Percentiles rank a stretch among this genome's conserved stretches.
These are phyloP conservation scores for Drosophila lutescens DNA, from an alignment of 2,888 invertebrate species.

Conservation along the genomic window DNA sequence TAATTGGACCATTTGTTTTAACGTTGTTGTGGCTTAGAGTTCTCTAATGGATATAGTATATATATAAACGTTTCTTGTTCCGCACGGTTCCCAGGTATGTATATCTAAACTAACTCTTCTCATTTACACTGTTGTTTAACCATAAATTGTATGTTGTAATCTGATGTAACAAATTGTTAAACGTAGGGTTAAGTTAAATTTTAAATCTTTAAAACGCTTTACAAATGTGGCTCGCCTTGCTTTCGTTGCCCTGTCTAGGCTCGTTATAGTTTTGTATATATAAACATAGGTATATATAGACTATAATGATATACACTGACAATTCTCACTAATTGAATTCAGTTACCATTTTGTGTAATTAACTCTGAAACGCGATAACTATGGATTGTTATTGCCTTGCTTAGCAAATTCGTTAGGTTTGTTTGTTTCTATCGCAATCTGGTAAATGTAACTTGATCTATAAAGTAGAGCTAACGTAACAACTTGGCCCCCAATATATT, in stretches of 20 bases:
- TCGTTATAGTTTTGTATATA: constrained; percentile 40
- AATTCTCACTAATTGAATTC: constrained; percentile 72
- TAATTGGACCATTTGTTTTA: constrained; percentile 79
- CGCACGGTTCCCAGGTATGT: constrained; percentile 67
- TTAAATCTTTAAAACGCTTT: constrained; percentile 65
- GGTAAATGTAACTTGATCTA: constrained; percentile 35
- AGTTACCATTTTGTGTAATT: constrained; percentile 58
- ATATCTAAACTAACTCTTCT: constrained; percentile 54
- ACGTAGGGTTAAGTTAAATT: constrained; percentile 33
- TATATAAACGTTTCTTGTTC: constrained; percentile 59
- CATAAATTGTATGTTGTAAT: constrained; percentile 43
- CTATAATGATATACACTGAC: constrained; percentile 37
- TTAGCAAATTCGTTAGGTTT: constrained; percentile 80
- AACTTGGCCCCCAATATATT: constrained; percentile 71
- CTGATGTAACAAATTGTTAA: constrained; percentile 61
- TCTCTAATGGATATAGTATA: constrained; percentile 45
- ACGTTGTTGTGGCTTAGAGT: constrained; percentile 64
- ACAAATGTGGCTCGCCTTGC: constrained; percentile 61
- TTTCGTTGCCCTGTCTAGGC: constrained; percentile 58
- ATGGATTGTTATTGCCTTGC: constrained; percentile 72
- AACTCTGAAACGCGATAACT: constrained; percentile 57
- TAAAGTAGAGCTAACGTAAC: constrained; percentile 53
- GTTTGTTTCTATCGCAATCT: constrained; percentile 30
- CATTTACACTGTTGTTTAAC: constrained; percentile 48
- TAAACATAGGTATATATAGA: constrained; percentile 38